Evolutionary conservation across 2,888 invertebrate genomes (phyloP).

Genomic region (Habroteleia sp.): DNA sequence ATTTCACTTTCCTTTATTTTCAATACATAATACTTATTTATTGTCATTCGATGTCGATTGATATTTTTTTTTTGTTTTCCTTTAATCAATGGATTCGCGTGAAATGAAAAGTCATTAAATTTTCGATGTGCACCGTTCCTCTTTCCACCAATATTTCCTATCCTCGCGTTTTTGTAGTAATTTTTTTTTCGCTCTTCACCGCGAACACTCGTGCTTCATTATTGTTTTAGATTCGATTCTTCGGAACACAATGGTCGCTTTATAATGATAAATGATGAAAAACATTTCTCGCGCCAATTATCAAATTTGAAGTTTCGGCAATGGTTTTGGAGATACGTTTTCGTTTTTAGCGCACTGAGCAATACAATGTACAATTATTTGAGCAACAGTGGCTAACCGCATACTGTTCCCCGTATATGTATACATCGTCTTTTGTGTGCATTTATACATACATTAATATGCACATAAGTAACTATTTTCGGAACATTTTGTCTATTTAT

Average conservation of each 20-base stretch:
- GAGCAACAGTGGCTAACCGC: constrained; percentile 65
- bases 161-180: constrained; percentile 19
- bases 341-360: constrained; percentile 63
- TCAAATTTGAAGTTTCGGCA: constrained; percentile 54
- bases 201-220: constrained; percentile 35
- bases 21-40: constrained; percentile 72
- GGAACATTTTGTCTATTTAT: constrained; percentile 44
- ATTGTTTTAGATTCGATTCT: constrained; percentile 38
- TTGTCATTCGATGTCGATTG: constrained; percentile 71
- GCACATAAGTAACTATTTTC: constrained; percentile 53
- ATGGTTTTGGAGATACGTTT: constrained; percentile 54
- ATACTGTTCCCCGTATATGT: constrained; percentile 65
- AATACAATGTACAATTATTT: constrained; percentile 68
- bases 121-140: constrained; percentile 59
- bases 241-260: constrained; percentile 59
- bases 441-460: constrained; percentile 63
- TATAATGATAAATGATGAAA: constrained; percentile 55
- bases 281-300: constrained; percentile 58
- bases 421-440: constrained; percentile 55
- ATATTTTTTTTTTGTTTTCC: constrained; percentile 30
- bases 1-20: constrained; percentile 60
- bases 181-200: constrained; percentile 30
- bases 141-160: constrained; percentile 29
- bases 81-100: constrained; percentile 36
- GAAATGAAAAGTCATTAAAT: constrained; percentile 58